A percentile compares a stretch with the other conserved stretches of the same genome.
Evolutionary conservation across 1,140 invertebrate species (phyloP).

Genomic region (Tetramorium parvispinum): DNA sequence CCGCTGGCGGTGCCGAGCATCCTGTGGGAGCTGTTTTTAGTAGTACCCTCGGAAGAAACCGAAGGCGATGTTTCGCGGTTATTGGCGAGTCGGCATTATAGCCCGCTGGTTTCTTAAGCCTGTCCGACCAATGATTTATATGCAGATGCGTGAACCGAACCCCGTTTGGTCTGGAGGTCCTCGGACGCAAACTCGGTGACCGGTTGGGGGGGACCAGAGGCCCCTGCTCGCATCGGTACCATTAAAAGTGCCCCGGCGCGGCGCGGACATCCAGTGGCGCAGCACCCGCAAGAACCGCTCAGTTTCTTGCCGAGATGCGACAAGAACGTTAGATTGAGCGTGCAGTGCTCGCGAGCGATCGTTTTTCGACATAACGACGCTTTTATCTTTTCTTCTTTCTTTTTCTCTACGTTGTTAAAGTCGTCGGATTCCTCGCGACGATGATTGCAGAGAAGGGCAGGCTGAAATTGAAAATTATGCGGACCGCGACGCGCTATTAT

Average conservation of each 20-base stretch:
- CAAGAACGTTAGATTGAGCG: conserved; percentile 5
- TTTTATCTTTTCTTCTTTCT: neutral
- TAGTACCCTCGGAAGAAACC: conserved; percentile 56
- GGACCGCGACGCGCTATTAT: neutral
- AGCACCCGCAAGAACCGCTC: conserved; percentile 52
- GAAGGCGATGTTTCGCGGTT: conserved; percentile 71
- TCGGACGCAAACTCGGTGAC: conserved; percentile 43
- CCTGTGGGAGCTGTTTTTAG: conserved; percentile 62
- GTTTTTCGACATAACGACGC: conserved; percentile 27
- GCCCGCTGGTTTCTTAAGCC: conserved; percentile 69
- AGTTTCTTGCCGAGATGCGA: conserved; percentile 12
- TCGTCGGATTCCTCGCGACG: conserved; percentile 6
- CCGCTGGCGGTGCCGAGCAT: neutral
- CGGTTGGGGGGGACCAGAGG: conserved; percentile 5
- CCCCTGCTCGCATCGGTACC: conserved; percentile 56
- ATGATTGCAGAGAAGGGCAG: conserved; percentile 13
- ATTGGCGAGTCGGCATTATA: conserved; percentile 72
- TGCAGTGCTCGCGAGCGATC: neutral
- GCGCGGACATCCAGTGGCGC: conserved; percentile 70
- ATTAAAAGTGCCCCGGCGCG: conserved; percentile 75
- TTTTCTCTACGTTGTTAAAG: conserved; percentile 11
- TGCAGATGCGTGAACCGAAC: conserved; percentile 79
- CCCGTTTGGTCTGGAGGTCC: conserved; percentile 69
- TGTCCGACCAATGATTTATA: conserved; percentile 81
- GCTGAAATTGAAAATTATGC: conserved; percentile 45